A percentile compares a stretch with the other conserved stretches of the same genome.
Conservation (phyloP, 2,888 invertebrate species). For the Buathra laborator region DNA sequence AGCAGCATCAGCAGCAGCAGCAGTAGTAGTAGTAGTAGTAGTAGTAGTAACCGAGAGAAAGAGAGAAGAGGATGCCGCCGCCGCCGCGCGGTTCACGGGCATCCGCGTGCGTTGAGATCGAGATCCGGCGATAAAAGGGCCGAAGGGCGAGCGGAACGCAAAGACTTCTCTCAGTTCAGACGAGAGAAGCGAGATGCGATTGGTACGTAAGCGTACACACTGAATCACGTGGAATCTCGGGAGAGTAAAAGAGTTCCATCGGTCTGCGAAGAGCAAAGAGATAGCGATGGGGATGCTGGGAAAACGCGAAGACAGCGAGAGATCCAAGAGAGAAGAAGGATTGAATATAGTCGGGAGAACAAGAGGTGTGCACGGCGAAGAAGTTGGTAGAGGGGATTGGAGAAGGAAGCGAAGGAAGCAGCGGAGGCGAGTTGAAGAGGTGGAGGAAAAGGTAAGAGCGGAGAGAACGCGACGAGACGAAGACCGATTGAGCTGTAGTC, state of each 20-base stretch:
- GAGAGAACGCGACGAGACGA: conserved; percentile 79
- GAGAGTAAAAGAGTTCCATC: conserved; percentile 43
- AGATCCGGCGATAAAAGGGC: conserved; percentile 67
- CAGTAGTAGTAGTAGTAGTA: too few species aligned
- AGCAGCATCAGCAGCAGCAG: conserved; percentile 72
- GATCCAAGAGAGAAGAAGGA: conserved; percentile 1
- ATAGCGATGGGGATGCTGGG: background rate
- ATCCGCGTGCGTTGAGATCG: conserved; percentile 55
- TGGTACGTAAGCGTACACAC: conserved; percentile 42
- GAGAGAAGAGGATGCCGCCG: conserved; percentile 55
- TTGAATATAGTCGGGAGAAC: conserved; percentile 1
- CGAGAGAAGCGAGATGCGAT: conserved; percentile 46
- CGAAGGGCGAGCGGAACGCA: conserved; percentile 56
- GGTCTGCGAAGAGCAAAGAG: background rate
- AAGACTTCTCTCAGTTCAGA: conserved; percentile 32
- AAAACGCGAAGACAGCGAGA: conserved; percentile 57
- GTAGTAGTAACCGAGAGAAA: conserved; percentile 74
- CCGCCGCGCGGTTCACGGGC: conserved; percentile 34
- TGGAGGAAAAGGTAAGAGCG: conserved; percentile 56
- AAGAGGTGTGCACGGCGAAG: conserved; percentile 24
- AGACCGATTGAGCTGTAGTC: conserved; percentile 85
- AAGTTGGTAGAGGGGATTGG: conserved; percentile 24
- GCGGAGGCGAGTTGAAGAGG: conserved; percentile 31
- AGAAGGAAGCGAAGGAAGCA: conserved; percentile 40
- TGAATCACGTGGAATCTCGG: conserved; percentile 46